Conservation (phyloP, 1,140 invertebrate species). For the Saccostrea glomerata region DNA sequence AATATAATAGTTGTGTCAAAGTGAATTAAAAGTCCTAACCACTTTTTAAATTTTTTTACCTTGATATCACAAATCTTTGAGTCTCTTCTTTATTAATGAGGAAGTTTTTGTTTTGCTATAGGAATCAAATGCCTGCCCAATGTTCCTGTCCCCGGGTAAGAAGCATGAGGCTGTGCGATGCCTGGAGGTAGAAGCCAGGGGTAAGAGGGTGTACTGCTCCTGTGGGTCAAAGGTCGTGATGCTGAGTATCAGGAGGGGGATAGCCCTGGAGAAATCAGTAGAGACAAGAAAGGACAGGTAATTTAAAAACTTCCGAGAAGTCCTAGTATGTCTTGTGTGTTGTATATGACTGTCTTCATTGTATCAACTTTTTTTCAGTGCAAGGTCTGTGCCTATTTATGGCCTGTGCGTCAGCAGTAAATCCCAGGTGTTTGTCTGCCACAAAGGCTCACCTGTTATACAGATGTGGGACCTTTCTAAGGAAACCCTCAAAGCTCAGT, state of each 20-base stretch:
- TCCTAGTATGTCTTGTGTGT: too few relatives aligned
- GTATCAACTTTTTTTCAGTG: neutral
- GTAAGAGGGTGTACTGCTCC: conserved; percentile 60
- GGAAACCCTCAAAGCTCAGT: conserved; percentile 20
- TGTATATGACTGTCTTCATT: neutral
- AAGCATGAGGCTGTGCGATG: conserved; percentile 65
- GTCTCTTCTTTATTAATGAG: neutral
- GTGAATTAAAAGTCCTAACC: too few relatives aligned
- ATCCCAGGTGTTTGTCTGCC: conserved; percentile 35
- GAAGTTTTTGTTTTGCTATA: conserved; percentile 44
- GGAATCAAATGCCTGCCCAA: conserved; percentile 61
- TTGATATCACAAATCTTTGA: neutral
- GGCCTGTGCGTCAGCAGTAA: conserved; percentile 29
- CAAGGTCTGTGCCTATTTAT: conserved; percentile 35
- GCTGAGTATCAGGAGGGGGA: conserved; percentile 55
- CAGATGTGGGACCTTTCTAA: conserved; percentile 46
- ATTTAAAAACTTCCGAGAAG: neutral
- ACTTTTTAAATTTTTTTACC: neutral
- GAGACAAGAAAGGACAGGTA: conserved; percentile 62
- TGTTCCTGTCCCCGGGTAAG: conserved; percentile 62
- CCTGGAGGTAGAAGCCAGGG: conserved; percentile 52
- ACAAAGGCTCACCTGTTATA: conserved; percentile 44
- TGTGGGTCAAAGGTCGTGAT: conserved; percentile 67
- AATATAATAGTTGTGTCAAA: neutral
- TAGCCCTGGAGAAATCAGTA: conserved; percentile 62